Evolutionary conservation across 92 coral and sea anemone species (phyloP), one percentile per base, ranked within the genome.

Genomic region (Chrysogorgia sp.): DNA sequence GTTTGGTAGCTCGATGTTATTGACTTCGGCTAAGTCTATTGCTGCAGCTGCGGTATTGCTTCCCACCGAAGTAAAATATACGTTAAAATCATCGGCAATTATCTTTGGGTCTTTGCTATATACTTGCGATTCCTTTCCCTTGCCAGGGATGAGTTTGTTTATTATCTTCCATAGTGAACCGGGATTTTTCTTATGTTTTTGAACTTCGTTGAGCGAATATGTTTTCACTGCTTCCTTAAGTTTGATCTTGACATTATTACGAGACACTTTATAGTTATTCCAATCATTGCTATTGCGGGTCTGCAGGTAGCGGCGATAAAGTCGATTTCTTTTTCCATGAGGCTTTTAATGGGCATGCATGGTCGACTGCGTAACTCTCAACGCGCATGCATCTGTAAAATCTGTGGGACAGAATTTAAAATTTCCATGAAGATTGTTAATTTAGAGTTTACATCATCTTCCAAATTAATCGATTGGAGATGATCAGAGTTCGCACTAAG

Each of bases 161-260:
- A 69, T 69, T 15, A 75, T 77, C 26, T 81, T 70, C 85, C 85
- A 71, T 35, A 71, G 85, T 9, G 59, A 40, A 3, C 80, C 80
- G 0, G 80, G 63, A 17, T 70, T 45, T 0, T 70, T 23, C 23
- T 81, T 69, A 21, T 81, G 74, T 29, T 58, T 33, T 15, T 61
- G 71, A 56, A 71, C 64, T 33, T 81, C 59, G 67, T 15, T 58
- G 17, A 21, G 26, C 8, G 69, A 45, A 58, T 60, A 47, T 24
- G 70, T 47, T 60, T 29, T 67, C 58, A 50, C 77, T 26, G 77
- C 79, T 10, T 41, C 57, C 40, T 55, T 81, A 0, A 81, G 33
- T 70, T 12, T 61, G 13, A 15, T 60, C 33, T 81, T 81, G 7
- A 81, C 56, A 32, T 7, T 53, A 19, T 71, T 30, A 3, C 64